phyloP scores from a whole-genome alignment of 2,113 vertebrate species.

The Climacteris rufus region DNA sequence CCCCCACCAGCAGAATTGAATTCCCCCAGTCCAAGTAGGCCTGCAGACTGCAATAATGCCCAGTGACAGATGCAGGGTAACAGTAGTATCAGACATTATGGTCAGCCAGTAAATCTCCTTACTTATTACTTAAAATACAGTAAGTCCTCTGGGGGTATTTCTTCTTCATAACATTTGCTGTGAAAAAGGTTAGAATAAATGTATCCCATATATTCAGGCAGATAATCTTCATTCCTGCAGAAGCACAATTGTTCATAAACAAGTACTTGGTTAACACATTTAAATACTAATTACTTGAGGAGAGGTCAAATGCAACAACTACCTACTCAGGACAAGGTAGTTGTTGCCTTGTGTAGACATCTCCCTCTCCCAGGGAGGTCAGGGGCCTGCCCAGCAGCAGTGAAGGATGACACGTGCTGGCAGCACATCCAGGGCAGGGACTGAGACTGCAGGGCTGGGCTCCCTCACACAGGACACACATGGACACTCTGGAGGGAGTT shows the following conservation, averaged over 20 bases:
- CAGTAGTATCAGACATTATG: background rate
- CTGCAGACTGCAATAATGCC: background rate
- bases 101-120: background rate
- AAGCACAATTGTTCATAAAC: background rate
- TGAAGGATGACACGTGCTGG: fast-evolving
- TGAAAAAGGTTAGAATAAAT: background rate
- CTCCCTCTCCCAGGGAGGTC: background rate
- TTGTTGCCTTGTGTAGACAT: background rate
- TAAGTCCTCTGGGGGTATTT: background rate
- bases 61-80: background rate
- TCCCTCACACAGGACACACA: background rate
- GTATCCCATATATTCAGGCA: background rate
- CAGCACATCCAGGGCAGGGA: background rate
- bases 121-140: background rate
- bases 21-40: background rate
- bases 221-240: background rate
- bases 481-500: background rate
- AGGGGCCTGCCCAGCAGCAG: fast-evolving
- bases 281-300: background rate
- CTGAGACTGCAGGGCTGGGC: background rate
- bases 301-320: background rate
- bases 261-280: background rate
- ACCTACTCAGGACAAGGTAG: background rate
- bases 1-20: background rate
- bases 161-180: background rate